Evolutionary conservation across 2,797 vertebrate genomes (phyloP).

Genomic region (Geotrypetes seraphini): DNA sequence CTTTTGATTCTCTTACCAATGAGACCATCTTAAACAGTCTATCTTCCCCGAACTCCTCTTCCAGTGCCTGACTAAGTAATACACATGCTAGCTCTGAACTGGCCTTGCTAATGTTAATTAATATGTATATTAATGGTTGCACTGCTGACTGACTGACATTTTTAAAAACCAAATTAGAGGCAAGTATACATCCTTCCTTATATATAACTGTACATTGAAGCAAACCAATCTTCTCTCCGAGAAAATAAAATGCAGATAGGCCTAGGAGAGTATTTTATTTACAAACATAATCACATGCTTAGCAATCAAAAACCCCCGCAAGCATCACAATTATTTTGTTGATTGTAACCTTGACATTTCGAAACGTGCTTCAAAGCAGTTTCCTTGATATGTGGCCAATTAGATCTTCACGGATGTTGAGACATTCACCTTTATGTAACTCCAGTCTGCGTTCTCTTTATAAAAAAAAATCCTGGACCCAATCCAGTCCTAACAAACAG

Average conservation of each 20-base stretch:
- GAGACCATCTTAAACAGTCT: too few species aligned
- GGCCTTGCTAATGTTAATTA: constrained; percentile 36
- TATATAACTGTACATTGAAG: constrained; percentile 18
- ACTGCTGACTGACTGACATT: constrained; percentile 24
- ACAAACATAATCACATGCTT: constrained; percentile 15
- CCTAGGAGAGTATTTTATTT: constrained; percentile 23
- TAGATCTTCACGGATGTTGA: constrained; percentile 8
- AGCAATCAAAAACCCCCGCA: constrained; percentile 23
- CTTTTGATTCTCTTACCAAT: too few species aligned
- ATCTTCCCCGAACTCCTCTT: too few species aligned
- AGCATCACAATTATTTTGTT: constrained; percentile 28
- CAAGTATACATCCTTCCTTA: constrained; percentile 17
- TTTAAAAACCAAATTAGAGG: constrained; percentile 24
- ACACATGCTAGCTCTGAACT: too few species aligned
- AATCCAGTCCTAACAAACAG: background rate
- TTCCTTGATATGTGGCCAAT: background rate
- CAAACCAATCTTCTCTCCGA: constrained; percentile 16
- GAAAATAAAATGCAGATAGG: constrained; percentile 26
- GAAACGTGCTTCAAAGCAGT: constrained; percentile 9
- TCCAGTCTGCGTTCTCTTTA: background rate
- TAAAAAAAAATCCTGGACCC: background rate
- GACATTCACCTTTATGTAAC: constrained; percentile 2
- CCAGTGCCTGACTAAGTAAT: too few species aligned
- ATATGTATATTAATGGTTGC: constrained; percentile 29
- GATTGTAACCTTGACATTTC: constrained; percentile 31